Evolutionary conservation across 1,140 invertebrate genomes (phyloP).

Genomic region (Pogonomyrmex californicus): DNA sequence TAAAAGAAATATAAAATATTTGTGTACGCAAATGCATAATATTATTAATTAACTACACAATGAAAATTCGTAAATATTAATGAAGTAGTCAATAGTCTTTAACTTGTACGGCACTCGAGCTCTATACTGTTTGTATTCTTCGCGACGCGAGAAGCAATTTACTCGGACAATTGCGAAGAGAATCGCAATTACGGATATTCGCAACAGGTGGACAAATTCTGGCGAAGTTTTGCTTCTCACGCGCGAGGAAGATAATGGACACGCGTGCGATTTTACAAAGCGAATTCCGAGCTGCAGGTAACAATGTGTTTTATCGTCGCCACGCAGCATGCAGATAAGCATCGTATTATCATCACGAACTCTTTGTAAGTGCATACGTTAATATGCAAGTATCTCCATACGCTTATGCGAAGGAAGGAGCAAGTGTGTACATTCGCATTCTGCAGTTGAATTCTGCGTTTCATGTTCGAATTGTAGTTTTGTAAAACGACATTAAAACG

Average conservation of each 20-base stretch:
- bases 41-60: not conserved
- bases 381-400: constrained; percentile 58
- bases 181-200: constrained; percentile 40
- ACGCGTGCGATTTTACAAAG: not conserved
- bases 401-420: constrained; percentile 32
- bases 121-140: not conserved
- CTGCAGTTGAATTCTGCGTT: constrained; percentile 19
- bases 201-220: constrained; percentile 53
- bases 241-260: constrained; percentile 4
- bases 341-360: constrained; percentile 64
- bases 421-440: constrained; percentile 66
- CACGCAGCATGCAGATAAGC: constrained; percentile 58
- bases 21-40: not conserved
- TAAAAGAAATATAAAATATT: not conserved
- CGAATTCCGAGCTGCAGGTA: constrained; percentile 38
- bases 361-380: constrained; percentile 47
- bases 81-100: not conserved
- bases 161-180: constrained; percentile 19
- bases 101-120: not conserved
- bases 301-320: constrained; percentile 51
- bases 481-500: not conserved
- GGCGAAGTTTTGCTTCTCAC: constrained; percentile 15
- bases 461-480: constrained; percentile 10
- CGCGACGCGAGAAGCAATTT: not conserved
- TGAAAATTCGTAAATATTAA: not conserved